These are phyloP conservation scores for Mamestra brassicae DNA, from an alignment of 2,888 invertebrate species.

Conservation along the genomic window DNA sequence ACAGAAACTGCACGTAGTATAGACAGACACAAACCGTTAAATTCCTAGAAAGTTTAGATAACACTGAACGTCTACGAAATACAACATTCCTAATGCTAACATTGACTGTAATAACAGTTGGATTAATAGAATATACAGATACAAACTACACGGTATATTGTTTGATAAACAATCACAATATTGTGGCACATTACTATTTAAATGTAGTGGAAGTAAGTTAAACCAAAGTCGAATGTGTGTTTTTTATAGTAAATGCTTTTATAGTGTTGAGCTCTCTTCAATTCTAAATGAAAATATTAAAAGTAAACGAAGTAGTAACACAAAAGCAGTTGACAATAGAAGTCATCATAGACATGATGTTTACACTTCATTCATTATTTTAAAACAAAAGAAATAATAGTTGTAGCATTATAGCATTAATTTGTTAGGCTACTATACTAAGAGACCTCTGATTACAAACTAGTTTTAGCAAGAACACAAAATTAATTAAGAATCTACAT, in stretches of 20 bases:
- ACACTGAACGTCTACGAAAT: slow-evolving; percentile 41
- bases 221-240: not conserved
- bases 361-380: slow-evolving; percentile 8
- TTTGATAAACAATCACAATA: slow-evolving; percentile 7
- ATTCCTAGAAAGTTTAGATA: slow-evolving; percentile 59
- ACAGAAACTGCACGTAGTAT: slow-evolving; percentile 6
- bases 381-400: not conserved
- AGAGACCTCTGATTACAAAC: not conserved
- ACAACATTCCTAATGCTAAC: slow-evolving; percentile 30
- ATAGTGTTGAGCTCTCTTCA: slow-evolving; percentile 13
- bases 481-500: not conserved
- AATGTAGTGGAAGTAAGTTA: not conserved
- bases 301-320: not conserved
- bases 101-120: slow-evolving; percentile 37
- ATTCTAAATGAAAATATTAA: not conserved
- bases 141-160: not conserved
- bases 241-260: not conserved
- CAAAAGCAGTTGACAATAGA: not conserved
- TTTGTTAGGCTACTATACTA: not conserved
- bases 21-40: slow-evolving; percentile 33
- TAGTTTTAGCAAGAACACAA: not conserved
- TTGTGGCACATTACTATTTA: not conserved
- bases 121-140: not conserved
- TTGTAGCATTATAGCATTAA: not conserved
- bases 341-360: not conserved